phyloP scores from a whole-genome alignment of 2,888 invertebrate genomes.

The Cosmia pyralina region DNA sequence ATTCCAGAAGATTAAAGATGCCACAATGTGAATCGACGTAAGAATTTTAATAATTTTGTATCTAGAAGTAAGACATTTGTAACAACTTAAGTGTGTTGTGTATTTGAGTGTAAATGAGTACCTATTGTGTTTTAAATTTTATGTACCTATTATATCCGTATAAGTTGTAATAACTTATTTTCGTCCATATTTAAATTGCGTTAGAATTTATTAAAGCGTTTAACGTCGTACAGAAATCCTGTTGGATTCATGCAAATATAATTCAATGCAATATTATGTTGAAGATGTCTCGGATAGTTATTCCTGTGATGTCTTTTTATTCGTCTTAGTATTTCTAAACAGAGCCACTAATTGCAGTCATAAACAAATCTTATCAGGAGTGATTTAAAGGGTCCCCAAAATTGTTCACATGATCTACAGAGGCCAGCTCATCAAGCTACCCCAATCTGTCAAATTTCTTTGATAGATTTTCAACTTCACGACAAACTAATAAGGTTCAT shows the following conservation, averaged over 20 bases:
- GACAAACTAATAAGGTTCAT: too few relatives aligned
- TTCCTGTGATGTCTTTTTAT: constrained; percentile 61
- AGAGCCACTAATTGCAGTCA: constrained; percentile 32
- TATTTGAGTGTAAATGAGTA: constrained; percentile 65
- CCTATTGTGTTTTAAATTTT: constrained; percentile 60
- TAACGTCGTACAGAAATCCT: constrained; percentile 45
- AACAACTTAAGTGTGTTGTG: constrained; percentile 67
- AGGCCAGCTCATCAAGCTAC: too few relatives aligned
- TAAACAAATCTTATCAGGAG: too few relatives aligned
- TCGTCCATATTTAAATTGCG: constrained; percentile 64
- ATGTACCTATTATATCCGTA: constrained; percentile 55
- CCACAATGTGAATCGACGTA: constrained; percentile 39
- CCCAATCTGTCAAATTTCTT: too few relatives aligned
- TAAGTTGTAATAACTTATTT: constrained; percentile 73
- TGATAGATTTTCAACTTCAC: too few relatives aligned
- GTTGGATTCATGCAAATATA: constrained; percentile 52
- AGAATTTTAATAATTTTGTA: constrained; percentile 68
- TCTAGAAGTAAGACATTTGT: constrained; percentile 66
- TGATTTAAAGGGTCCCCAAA: constrained; percentile 13
- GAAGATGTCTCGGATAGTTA: constrained; percentile 53
- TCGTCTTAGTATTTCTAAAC: constrained; percentile 51
- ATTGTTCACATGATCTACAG: constrained; percentile 12
- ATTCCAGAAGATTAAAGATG: constrained; percentile 4
- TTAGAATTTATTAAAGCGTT: constrained; percentile 54
- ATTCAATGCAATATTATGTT: constrained; percentile 58